These are phyloP conservation scores for Perca schrenkii DNA, from an alignment of 2,113 vertebrate genomes.

Conservation along the genomic window DNA sequence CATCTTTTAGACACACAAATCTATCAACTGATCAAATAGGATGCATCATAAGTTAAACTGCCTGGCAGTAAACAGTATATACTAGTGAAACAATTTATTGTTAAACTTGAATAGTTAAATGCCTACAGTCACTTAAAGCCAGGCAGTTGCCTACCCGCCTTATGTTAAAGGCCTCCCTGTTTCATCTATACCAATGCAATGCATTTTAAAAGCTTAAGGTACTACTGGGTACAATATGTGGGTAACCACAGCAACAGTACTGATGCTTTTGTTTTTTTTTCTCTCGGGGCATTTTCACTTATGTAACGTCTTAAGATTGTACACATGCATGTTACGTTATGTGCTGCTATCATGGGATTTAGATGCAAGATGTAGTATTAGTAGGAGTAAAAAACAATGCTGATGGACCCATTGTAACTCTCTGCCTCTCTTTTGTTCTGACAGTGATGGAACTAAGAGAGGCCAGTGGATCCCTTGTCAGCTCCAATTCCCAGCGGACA, in stretches of 20 bases:
- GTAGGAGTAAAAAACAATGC: neutral
- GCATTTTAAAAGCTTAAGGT: no score
- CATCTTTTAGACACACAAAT: no score
- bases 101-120: no score
- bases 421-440: conserved; percentile 52
- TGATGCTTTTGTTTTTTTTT: neutral
- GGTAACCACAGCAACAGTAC: neutral
- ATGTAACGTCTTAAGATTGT: neutral
- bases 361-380: neutral
- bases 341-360: neutral
- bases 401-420: conserved; percentile 29
- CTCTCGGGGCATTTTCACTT: neutral
- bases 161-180: no score
- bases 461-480: conserved; percentile 54
- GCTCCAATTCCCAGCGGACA: conserved; percentile 70
- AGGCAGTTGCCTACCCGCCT: no score
- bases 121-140: no score
- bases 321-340: neutral
- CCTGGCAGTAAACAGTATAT: no score
- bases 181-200: no score
- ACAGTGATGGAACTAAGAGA: conserved; percentile 74
- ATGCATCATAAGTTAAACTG: no score
- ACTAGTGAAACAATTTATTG: no score
- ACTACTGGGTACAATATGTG: neutral
- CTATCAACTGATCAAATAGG: no score